Evolutionary conservation across 2,797 vertebrate genomes (phyloP), one percentile per base, ranked within the genome.

Genomic region (Myotis myotis): DNA sequence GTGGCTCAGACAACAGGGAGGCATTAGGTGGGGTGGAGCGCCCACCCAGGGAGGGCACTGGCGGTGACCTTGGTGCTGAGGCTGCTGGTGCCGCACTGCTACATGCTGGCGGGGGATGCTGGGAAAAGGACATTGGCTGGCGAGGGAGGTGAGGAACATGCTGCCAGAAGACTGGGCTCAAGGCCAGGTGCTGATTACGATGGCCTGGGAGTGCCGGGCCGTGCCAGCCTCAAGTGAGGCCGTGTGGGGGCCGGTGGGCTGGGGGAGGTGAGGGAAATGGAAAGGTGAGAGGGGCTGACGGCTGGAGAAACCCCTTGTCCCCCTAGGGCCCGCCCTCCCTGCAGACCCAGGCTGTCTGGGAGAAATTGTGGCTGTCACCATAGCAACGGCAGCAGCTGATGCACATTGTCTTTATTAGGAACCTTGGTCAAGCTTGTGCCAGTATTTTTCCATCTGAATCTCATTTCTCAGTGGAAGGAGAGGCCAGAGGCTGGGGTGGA

Each of bases 361-460:
- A 96, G 94, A 89, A 95, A 93, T 30, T 0, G 51, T 96, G 97
- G 97, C 98, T 97, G 98, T 99, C 92, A 72, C 98, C 98, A 98
- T 98, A 98, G 99, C 98, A 99, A 99, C 98, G 72, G 97, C 75
- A 96, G 98, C 96, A 98, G 97, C 98, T 95, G 98, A 97, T 97
- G 98, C 97, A 91, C 98, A 98, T 97, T 20, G 20, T 96, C 19
- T 91, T 93, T 96, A 94, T 96, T 96, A 92, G 85, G 96, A 97
- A 22, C 94, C 91, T 96, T 3, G 38, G 92, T 95, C 55, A 70
- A 93, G 0, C 92, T 75, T 0, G 53, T 23, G 11, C 92, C 89
- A 20, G 88, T 76, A 30, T 90, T 98, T 97, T 97, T 96, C 97
- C 98, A 97, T 93, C 36, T 51, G 0, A 96, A 72, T 96, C 96